These are phyloP conservation scores for Xerus rutilus DNA, from an alignment of 2,797 vertebrate genomes.

Conservation along the genomic window DNA sequence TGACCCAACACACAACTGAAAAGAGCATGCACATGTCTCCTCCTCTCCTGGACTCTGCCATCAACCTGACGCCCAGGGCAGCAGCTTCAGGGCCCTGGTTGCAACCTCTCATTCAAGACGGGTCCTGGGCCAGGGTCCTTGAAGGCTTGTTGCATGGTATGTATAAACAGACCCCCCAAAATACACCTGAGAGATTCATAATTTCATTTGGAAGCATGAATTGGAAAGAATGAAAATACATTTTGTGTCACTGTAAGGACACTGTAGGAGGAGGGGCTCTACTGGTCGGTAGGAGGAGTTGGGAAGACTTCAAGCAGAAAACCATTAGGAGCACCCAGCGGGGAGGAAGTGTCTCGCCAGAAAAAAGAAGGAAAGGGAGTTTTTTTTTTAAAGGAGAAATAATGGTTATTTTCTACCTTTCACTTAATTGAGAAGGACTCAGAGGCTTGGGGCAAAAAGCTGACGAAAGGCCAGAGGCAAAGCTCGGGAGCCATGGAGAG, in stretches of 20 bases:
- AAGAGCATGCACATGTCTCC: background rate
- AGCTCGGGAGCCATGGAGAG: background rate
- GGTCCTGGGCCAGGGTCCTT: background rate
- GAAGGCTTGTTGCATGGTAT: background rate
- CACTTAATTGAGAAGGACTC: background rate
- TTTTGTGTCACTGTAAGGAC: background rate
- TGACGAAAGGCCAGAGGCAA: background rate
- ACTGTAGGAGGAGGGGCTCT: background rate
- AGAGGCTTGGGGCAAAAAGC: background rate
- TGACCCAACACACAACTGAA: background rate
- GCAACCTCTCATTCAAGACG: background rate
- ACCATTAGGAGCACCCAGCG: no score
- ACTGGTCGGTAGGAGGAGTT: rapidly evolving
- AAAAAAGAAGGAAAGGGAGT: background rate
- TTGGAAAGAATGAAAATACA: background rate
- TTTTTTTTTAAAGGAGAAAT: background rate
- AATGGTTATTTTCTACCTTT: background rate
- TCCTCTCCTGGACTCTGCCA: background rate
- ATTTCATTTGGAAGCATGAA: background rate
- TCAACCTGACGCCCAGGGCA: rapidly evolving
- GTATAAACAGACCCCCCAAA: background rate
- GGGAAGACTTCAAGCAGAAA: background rate
- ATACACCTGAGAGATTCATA: background rate
- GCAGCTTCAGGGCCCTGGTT: background rate
- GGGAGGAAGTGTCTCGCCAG: background rate